Percentiles rank a stretch among this genome's conserved stretches.
Conservation (phyloP, 2,888 invertebrate genomes). For the Dermolepida albohirtum region DNA sequence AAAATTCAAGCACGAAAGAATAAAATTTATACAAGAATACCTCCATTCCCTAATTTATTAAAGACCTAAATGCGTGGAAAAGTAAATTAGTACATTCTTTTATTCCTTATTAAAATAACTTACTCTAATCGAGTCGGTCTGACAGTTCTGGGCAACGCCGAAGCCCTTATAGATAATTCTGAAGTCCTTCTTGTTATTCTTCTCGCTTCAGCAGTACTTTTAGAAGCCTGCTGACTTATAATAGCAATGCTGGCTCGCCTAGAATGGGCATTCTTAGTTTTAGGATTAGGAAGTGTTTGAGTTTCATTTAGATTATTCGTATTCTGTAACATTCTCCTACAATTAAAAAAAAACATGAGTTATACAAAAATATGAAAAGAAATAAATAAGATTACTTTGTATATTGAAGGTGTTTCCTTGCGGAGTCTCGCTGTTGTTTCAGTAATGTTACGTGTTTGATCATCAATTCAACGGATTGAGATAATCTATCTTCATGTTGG, state of each 20-base stretch:
- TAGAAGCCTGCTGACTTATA: conserved; percentile 63
- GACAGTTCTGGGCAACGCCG: conserved; percentile 56
- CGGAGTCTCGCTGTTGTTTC: conserved; percentile 68
- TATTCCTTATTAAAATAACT: conserved; percentile 47
- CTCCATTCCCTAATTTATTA: too few species aligned
- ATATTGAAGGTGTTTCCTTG: conserved; percentile 69
- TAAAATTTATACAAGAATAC: too few species aligned
- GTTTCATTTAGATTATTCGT: conserved; percentile 52
- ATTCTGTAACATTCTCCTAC: conserved; percentile 60
- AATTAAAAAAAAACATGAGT: conserved; percentile 43
- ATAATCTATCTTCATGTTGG: conserved; percentile 70
- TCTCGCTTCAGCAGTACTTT: conserved; percentile 45
- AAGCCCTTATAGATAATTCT: conserved; percentile 58
- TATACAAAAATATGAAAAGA: conserved; percentile 12
- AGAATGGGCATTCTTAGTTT: conserved; percentile 40
- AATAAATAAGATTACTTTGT: conserved; percentile 64
- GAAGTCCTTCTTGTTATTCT: conserved; percentile 59
- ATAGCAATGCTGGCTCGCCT: conserved; percentile 70
- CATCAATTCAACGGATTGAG: conserved; percentile 70
- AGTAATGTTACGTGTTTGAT: conserved; percentile 70
- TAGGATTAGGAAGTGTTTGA: conserved; percentile 43
- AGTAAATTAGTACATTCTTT: too few species aligned
- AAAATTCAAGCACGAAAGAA: too few species aligned
- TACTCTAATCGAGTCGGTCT: conserved; percentile 65
- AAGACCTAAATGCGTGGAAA: too few species aligned